Evolutionary conservation across 2,888 invertebrate genomes (phyloP).

Genomic region (Lymantria monacha): DNA sequence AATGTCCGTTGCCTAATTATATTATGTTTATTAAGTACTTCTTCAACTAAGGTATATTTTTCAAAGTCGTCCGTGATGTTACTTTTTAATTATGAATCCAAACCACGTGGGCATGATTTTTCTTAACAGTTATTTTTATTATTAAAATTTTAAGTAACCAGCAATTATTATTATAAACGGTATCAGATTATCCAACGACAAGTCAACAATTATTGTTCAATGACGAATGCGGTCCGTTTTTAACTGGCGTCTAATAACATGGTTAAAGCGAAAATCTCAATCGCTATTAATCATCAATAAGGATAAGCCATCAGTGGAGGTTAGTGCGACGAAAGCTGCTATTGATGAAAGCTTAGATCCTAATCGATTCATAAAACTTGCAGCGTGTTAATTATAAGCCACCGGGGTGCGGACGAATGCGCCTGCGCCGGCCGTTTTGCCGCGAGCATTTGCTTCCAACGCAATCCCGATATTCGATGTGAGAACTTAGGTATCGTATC

Average conservation of each 20-base stretch:
- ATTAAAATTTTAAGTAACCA: neutral
- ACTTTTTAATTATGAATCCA: too few relatives aligned
- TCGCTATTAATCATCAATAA: constrained; percentile 79
- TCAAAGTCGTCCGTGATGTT: too few relatives aligned
- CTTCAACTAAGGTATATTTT: too few relatives aligned
- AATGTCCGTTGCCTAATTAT: too few relatives aligned
- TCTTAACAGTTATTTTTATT: constrained; percentile 55
- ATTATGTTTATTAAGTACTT: too few relatives aligned
- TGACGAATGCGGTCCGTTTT: constrained; percentile 53
- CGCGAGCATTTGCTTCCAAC: constrained; percentile 59
- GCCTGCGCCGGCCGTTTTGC: constrained; percentile 30
- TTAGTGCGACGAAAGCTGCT: constrained; percentile 72
- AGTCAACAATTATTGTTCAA: constrained; percentile 69
- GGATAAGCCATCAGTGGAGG: constrained; percentile 70
- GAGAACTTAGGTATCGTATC: constrained; percentile 61
- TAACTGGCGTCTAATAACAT: constrained; percentile 72
- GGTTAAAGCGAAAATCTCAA: constrained; percentile 72
- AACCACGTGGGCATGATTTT: neutral
- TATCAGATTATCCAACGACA: constrained; percentile 62
- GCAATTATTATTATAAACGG: constrained; percentile 48
- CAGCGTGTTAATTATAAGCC: constrained; percentile 82
- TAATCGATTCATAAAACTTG: constrained; percentile 81
- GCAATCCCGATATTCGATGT: constrained; percentile 52
- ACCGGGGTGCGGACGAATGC: constrained; percentile 67
- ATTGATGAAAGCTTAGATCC: constrained; percentile 82